Evolutionary conservation across 2,797 vertebrate species (phyloP).

Genomic region (Aeoliscus strigatus): DNA sequence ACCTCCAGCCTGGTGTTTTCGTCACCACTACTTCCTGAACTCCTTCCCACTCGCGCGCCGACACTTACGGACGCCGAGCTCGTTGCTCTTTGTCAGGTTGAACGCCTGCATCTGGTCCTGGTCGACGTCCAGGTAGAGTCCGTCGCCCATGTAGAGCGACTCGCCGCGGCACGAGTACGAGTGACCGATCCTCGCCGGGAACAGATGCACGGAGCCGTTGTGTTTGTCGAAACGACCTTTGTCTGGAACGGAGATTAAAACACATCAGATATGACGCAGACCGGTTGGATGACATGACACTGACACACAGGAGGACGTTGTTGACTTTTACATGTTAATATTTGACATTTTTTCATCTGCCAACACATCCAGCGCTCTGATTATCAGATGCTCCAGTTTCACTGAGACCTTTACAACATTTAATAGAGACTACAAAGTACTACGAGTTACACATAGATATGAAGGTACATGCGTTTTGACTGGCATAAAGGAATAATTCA

Average conservation of each 20-base stretch:
- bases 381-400: no score
- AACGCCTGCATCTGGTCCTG: slow-evolving; percentile 65
- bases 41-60: not conserved
- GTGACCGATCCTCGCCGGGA: slow-evolving; percentile 46
- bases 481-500: no score
- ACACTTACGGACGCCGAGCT: slow-evolving; percentile 67
- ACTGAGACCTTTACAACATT: no score
- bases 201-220: slow-evolving; percentile 52
- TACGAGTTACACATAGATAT: no score
- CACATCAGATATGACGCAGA: slow-evolving; percentile 22
- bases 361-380: not conserved
- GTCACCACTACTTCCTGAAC: not conserved
- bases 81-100: slow-evolving; percentile 44
- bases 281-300: slow-evolving; percentile 15
- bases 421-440: no score
- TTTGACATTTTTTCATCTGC: not conserved
- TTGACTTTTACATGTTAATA: slow-evolving; percentile 8
- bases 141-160: slow-evolving; percentile 42
- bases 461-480: no score
- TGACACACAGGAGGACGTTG: slow-evolving; percentile 4
- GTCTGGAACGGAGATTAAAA: slow-evolving; percentile 21
- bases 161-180: slow-evolving; percentile 69
- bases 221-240: accelerated
- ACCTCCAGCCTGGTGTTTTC: no score
- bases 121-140: slow-evolving; percentile 53